A percentile compares a stretch with the other conserved stretches of the same genome.
These are phyloP conservation scores for Bellardia pandia DNA, from an alignment of 2,888 invertebrate genomes.

Conservation along the genomic window DNA sequence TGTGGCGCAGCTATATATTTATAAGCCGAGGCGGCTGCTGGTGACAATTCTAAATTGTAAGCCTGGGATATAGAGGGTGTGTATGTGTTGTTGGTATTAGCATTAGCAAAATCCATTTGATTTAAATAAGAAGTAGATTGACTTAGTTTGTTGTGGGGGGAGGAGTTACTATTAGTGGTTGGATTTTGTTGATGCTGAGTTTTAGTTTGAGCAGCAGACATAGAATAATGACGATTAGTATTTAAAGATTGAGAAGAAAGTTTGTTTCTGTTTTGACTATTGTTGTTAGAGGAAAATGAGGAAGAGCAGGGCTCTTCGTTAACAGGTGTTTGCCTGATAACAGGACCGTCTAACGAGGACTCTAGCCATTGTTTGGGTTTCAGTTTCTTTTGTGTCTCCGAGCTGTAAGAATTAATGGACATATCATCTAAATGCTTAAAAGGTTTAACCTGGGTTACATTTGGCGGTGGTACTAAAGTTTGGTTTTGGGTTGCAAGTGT, in stretches of 20 bases:
- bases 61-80: conserved; percentile 75
- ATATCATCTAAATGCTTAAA: conserved; percentile 80
- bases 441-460: conserved; percentile 74
- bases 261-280: conserved; percentile 76
- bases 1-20: conserved; percentile 43
- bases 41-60: conserved; percentile 64
- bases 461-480: conserved; percentile 64
- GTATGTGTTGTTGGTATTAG: conserved; percentile 75
- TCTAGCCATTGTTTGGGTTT: conserved; percentile 84
- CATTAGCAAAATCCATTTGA: conserved; percentile 77
- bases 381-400: conserved; percentile 80
- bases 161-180: conserved; percentile 73
- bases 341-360: conserved; percentile 83
- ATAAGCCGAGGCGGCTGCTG: conserved; percentile 45
- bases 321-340: conserved; percentile 73
- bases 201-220: conserved; percentile 70
- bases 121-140: conserved; percentile 83
- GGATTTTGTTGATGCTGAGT: conserved; percentile 74
- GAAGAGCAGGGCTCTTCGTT: conserved; percentile 17
- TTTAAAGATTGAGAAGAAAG: conserved; percentile 83
- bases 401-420: conserved; percentile 81
- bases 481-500: conserved; percentile 38
- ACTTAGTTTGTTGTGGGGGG: conserved; percentile 79
- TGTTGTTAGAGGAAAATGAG: conserved; percentile 70
- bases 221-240: conserved; percentile 71